These are phyloP conservation scores for Caenorhabditis uteleia DNA, from an alignment of 2,888 invertebrate species.

Conservation along the genomic window DNA sequence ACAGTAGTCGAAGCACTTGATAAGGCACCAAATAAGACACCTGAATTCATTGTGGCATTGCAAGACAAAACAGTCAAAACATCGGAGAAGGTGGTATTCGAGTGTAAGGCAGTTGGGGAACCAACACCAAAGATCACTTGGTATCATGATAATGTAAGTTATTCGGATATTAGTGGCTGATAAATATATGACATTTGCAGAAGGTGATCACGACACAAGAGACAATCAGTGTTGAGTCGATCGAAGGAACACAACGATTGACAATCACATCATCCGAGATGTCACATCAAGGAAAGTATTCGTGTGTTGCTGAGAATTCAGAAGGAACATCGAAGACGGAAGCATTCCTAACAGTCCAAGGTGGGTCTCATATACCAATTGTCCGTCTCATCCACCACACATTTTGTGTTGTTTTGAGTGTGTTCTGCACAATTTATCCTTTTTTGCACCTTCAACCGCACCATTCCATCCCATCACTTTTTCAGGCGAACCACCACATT, in stretches of 20 bases:
- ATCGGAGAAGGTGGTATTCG: slow-evolving; percentile 75
- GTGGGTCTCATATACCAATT: too few relatives aligned
- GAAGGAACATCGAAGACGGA: slow-evolving; percentile 62
- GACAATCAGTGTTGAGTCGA: slow-evolving; percentile 32
- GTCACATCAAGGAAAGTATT: slow-evolving; percentile 56
- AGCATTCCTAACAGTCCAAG: slow-evolving; percentile 58
- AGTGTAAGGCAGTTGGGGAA: slow-evolving; percentile 64
- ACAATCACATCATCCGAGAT: slow-evolving; percentile 57
- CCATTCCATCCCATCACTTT: slow-evolving; percentile 9
- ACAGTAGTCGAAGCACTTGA: slow-evolving; percentile 62
- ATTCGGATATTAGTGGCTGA: not conserved
- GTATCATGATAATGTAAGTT: slow-evolving; percentile 77
- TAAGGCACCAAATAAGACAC: slow-evolving; percentile 50
- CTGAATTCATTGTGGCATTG: slow-evolving; percentile 62
- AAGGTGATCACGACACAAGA: slow-evolving; percentile 18
- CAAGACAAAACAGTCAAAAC: slow-evolving; percentile 58
- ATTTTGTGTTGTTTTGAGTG: slow-evolving; percentile 5
- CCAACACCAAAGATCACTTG: slow-evolving; percentile 69
- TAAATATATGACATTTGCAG: not conserved
- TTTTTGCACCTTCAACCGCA: slow-evolving; percentile 12
- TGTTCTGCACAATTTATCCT: not conserved
- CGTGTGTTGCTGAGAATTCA: slow-evolving; percentile 65
- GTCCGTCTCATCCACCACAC: not conserved
- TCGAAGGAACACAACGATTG: slow-evolving; percentile 60
- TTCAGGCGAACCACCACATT: slow-evolving; percentile 64